Percentiles rank a stretch among this genome's conserved stretches.
phyloP scores from a whole-genome alignment of 2,888 invertebrate species.

The Sthenelais limicola region DNA sequence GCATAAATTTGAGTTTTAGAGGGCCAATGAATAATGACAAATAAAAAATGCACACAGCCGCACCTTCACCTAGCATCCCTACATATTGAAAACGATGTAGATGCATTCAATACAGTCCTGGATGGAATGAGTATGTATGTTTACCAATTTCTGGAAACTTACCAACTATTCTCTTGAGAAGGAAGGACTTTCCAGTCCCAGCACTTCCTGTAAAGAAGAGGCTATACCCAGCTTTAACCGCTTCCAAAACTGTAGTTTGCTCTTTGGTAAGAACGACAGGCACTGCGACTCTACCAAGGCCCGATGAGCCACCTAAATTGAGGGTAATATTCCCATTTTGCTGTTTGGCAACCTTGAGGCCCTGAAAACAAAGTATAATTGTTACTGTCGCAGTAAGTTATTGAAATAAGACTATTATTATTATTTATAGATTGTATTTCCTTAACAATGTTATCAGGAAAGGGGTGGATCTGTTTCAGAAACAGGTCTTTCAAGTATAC shows the following conservation, averaged over 20 bases:
- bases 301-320: neutral
- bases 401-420: too few species aligned
- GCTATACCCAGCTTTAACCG: conserved; percentile 81
- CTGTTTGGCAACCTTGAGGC: conserved; percentile 14
- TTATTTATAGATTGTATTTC: too few species aligned
- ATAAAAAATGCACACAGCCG: too few species aligned
- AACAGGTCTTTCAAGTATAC: too few species aligned
- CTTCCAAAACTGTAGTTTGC: conserved; percentile 80
- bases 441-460: too few species aligned
- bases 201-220: conserved; percentile 93
- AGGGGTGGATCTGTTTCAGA: too few species aligned
- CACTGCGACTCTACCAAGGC: neutral
- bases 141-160: conserved; percentile 58
- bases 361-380: conserved; percentile 10
- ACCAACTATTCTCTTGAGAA: conserved; percentile 87
- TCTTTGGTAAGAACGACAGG: conserved; percentile 68
- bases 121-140: conserved; percentile 2
- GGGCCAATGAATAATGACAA: too few species aligned
- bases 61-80: too few species aligned
- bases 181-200: conserved; percentile 93
- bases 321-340: conserved; percentile 8
- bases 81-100: too few species aligned
- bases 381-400: too few species aligned
- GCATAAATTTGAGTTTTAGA: too few species aligned
- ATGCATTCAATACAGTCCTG: too few species aligned